phyloP scores from a whole-genome alignment of 2,888 invertebrate species.

The Tachina grossa region DNA sequence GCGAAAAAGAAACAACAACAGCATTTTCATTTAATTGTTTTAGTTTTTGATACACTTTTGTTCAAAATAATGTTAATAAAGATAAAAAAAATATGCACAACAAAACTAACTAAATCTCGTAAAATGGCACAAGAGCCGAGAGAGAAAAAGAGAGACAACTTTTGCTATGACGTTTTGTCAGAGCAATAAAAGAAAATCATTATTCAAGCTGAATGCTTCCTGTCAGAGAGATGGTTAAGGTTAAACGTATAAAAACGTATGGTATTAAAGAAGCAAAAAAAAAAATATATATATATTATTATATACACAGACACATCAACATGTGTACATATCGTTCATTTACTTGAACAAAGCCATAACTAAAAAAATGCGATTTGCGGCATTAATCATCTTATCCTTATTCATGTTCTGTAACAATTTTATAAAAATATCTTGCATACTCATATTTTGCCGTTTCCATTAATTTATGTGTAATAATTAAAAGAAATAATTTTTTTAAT shows the following conservation, averaged over 20 bases:
- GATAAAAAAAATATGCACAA: neutral
- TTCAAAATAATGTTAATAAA: neutral
- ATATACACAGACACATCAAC: no score
- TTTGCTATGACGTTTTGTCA: slow-evolving; percentile 12
- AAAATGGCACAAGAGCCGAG: neutral
- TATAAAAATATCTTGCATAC: no score
- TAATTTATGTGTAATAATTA: no score
- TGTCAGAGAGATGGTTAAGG: neutral
- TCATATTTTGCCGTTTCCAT: no score
- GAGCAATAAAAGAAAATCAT: neutral
- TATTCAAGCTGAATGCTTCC: slow-evolving; percentile 17
- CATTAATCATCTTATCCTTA: no score
- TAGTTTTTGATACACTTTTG: slow-evolving; percentile 26
- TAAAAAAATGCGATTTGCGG: no score
- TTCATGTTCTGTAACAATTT: no score
- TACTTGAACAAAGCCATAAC: no score
- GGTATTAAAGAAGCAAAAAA: neutral
- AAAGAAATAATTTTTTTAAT: no score
- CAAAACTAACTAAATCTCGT: neutral
- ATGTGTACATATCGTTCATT: no score
- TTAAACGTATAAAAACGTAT: neutral
- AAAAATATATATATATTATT: neutral
- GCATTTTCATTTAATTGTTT: slow-evolving; percentile 40
- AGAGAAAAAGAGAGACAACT: neutral
- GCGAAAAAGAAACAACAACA: neutral